Percentiles rank a stretch among this genome's conserved stretches.
These are phyloP conservation scores for Oxystoma pomonae DNA, from an alignment of 2,888 invertebrate species.

Conservation along the genomic window DNA sequence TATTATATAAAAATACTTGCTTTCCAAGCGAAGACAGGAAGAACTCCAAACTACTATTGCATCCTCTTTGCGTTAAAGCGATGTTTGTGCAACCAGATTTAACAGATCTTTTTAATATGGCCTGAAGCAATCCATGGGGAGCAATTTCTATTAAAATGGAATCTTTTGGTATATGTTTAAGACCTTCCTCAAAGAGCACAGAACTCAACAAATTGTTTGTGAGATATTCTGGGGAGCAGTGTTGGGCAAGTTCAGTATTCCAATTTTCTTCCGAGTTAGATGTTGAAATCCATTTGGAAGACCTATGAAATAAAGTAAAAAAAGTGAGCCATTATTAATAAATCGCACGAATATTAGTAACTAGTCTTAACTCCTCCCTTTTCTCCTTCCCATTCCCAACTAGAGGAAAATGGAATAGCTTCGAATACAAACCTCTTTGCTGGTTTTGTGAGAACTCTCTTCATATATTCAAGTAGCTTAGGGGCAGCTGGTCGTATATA, in stretches of 20 bases:
- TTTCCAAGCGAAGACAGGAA: constrained; percentile 63
- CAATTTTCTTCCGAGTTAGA: constrained; percentile 60
- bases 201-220: constrained; percentile 64
- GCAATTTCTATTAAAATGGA: constrained; percentile 86
- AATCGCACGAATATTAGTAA: no score
- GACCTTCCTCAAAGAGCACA: constrained; percentile 79
- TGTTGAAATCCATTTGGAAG: constrained; percentile 62
- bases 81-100: constrained; percentile 67
- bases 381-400: no score
- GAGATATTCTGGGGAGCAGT: constrained; percentile 63
- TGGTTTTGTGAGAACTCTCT: constrained; percentile 49
- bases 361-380: no score
- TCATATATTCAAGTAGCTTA: constrained; percentile 44
- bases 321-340: no score
- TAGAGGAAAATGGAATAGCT: no score
- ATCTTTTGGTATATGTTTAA: constrained; percentile 72
- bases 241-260: constrained; percentile 53
- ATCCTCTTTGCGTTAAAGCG: constrained; percentile 68
- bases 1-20: no score
- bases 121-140: constrained; percentile 84
- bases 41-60: constrained; percentile 60
- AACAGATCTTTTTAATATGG: constrained; percentile 76
- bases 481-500: constrained; percentile 61
- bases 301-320: no score
- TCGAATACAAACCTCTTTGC: constrained; percentile 32